phyloP scores from a whole-genome alignment of 2,888 invertebrate genomes.

The Norana najaformis region DNA sequence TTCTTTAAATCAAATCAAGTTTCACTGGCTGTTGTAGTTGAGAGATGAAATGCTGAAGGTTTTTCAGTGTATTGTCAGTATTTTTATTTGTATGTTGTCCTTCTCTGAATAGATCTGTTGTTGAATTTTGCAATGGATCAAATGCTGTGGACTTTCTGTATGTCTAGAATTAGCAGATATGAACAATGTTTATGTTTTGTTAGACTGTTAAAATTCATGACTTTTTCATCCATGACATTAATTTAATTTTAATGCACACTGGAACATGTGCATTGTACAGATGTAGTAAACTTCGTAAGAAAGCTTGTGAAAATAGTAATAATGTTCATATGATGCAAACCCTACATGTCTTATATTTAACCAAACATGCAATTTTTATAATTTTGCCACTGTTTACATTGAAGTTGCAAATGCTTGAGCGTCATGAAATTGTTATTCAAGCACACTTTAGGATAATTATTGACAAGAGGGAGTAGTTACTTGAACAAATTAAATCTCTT shows the following conservation, averaged over 20 bases:
- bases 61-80: neutral
- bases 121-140: neutral
- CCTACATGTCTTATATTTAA: neutral
- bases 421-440: too few species aligned
- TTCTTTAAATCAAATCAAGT: neutral
- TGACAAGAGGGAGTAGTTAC: neutral
- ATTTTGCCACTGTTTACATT: too few species aligned
- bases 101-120: conserved; percentile 3
- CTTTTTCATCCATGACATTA: neutral
- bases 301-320: neutral
- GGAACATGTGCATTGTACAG: neutral
- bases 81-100: neutral
- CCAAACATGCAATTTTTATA: neutral
- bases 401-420: too few species aligned
- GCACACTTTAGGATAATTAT: neutral
- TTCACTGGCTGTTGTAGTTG: neutral
- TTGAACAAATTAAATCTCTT: neutral
- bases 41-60: neutral
- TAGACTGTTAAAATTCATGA: neutral
- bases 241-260: neutral
- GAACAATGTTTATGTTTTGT: neutral
- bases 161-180: neutral
- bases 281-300: neutral
- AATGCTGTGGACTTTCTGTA: neutral
- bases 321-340: too few species aligned